Percentiles rank a stretch among this genome's conserved stretches.
These are phyloP conservation scores for Blastobasis adustella DNA, from an alignment of 2,888 invertebrate genomes.

Conservation along the genomic window DNA sequence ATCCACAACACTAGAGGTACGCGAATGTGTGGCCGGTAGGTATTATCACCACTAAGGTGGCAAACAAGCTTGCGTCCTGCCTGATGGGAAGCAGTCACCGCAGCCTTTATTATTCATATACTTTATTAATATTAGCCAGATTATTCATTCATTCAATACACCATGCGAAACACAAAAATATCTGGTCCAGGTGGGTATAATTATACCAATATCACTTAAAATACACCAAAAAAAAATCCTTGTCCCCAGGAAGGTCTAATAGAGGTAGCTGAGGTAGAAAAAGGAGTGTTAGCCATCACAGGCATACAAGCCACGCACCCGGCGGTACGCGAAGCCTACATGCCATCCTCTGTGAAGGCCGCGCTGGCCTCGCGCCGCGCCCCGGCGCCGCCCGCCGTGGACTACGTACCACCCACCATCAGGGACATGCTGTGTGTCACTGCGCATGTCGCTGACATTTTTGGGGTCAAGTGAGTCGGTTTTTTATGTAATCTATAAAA, in stretches of 20 bases:
- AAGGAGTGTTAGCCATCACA: constrained; percentile 88
- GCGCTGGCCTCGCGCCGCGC: neutral
- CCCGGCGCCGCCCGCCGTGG: constrained; percentile 12
- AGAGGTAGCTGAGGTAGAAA: constrained; percentile 78
- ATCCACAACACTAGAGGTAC: no score
- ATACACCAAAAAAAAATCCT: neutral
- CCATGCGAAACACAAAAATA: no score
- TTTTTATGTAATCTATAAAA: neutral
- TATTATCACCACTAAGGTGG: no score
- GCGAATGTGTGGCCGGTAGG: no score
- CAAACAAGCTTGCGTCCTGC: no score
- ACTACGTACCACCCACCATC: constrained; percentile 70
- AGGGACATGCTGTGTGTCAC: constrained; percentile 82
- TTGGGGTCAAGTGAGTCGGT: constrained; percentile 68
- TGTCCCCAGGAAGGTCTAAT: constrained; percentile 72
- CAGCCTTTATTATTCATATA: no score
- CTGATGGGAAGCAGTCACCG: no score
- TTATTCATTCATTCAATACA: no score
- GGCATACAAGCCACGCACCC: constrained; percentile 78
- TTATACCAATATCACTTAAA: no score
- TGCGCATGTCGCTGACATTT: constrained; percentile 75
- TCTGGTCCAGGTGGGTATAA: no score
- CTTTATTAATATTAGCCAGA: no score
- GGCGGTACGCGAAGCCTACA: constrained; percentile 24
- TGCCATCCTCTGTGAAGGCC: constrained; percentile 11